Conservation (phyloP, 2,113 vertebrate genomes). For the Murina feae region DNA sequence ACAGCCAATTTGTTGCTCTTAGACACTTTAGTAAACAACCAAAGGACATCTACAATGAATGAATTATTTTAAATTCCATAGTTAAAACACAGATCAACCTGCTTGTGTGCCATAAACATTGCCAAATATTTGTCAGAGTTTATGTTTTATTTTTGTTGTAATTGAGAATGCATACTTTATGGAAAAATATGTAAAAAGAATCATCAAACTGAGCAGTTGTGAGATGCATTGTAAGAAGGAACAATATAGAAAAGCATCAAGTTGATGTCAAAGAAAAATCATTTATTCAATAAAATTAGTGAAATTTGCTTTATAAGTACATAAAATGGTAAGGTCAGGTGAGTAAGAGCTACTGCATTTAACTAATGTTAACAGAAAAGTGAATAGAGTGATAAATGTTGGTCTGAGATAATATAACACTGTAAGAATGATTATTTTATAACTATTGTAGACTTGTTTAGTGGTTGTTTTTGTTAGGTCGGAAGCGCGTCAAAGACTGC, state of each 20-base stretch:
- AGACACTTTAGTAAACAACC: neutral
- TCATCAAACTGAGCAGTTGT: neutral
- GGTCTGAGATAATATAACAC: neutral
- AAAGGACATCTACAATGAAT: neutral
- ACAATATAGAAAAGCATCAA: neutral
- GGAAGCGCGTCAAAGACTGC: too few species aligned
- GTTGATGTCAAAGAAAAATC: neutral
- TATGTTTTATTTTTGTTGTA: neutral
- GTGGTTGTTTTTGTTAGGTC: too few species aligned
- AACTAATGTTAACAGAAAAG: neutral
- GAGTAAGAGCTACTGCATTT: neutral
- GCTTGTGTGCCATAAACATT: neutral
- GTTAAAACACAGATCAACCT: neutral
- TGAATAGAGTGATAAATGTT: neutral
- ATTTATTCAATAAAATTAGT: neutral
- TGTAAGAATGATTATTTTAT: neutral
- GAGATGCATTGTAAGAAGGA: neutral
- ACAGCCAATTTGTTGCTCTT: neutral
- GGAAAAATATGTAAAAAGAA: neutral
- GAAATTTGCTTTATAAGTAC: neutral
- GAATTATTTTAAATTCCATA: neutral
- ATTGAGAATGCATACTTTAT: neutral
- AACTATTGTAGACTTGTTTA: neutral
- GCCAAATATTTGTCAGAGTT: neutral
- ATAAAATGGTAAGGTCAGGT: neutral